These are phyloP conservation scores for Steinernema khuongi DNA, from an alignment of 1,140 invertebrate genomes.

Conservation along the genomic window DNA sequence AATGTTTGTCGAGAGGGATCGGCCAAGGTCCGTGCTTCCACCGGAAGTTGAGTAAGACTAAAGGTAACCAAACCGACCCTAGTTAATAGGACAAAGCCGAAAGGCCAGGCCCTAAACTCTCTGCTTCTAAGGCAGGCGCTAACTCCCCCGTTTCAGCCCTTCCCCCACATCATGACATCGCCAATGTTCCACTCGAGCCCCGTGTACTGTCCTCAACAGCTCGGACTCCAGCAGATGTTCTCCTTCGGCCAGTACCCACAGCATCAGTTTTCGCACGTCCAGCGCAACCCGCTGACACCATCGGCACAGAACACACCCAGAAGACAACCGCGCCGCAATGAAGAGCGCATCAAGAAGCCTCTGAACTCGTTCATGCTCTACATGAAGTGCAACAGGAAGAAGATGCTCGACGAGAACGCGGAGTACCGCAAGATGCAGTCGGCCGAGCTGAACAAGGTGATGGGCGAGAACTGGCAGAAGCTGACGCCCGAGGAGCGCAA, in stretches of 20 bases:
- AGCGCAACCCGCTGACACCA: neutral
- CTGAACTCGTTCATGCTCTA: slow-evolving; percentile 99
- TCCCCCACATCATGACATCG: neutral
- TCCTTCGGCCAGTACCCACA: slow-evolving; percentile 8
- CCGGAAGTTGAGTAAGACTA: too few relatives aligned
- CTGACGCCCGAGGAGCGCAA: slow-evolving; percentile 95
- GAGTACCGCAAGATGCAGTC: slow-evolving; percentile 83
- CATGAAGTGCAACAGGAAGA: slow-evolving; percentile 98
- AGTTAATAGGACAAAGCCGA: too few relatives aligned
- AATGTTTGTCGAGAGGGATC: too few relatives aligned
- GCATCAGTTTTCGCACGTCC: neutral
- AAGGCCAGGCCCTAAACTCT: too few relatives aligned
- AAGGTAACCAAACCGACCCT: too few relatives aligned
- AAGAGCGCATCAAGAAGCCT: slow-evolving; percentile 71
- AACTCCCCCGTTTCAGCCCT: too few relatives aligned
- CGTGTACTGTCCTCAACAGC: neutral
- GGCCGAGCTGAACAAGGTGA: slow-evolving; percentile 97
- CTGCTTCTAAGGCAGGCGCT: too few relatives aligned
- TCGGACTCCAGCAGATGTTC: neutral
- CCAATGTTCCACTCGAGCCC: neutral
- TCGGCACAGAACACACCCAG: slow-evolving; percentile 2
- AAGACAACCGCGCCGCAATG: neutral
- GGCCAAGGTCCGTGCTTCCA: too few relatives aligned
- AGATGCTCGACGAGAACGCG: slow-evolving; percentile 94
- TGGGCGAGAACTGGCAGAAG: slow-evolving; percentile 97